Evolutionary conservation across 1,140 invertebrate genomes (phyloP), one percentile per base, ranked within the genome.

Genomic region (Drosophila biarmipes): DNA sequence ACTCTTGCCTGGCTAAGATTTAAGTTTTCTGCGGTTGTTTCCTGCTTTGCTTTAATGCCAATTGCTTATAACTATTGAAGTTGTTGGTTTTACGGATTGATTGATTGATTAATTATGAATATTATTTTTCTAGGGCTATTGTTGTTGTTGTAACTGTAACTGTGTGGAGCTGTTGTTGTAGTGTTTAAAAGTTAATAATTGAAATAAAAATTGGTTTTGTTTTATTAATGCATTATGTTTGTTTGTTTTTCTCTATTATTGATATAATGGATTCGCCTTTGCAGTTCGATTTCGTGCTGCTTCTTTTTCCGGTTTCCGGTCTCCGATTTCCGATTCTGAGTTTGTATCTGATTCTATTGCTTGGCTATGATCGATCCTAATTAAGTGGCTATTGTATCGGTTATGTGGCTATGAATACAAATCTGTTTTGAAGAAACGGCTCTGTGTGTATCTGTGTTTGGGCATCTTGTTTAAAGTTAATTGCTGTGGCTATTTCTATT

Each of bases 401-500:
- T 89, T 66, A 56, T 77, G 72, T 80, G 86, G 79, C 79, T 89
- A 89, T 80, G 69, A 80, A 62, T 84, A 84, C 49, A 77, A 86
- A 73, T 62, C 74, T 71, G 74, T 64, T 80, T 71, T 59, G 46
- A 61, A 72, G 72, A 80, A 79, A 72, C 58, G 58, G 24, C 71
- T 63, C 35, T 45, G 24, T 63, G 40, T 82, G 21, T 63, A 21
- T 62, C 27, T 55, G 38, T 66, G 40, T 57, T 53, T 45, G 79
- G 49, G 55, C 24, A 37, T 58, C 51, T 67, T 49, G 59, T 69
- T 81, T 81, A 71, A 77, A 61, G 81, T 87, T 89, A 89, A 82
- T 82, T 69, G 72, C 80, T 89, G 77, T 89, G 72, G 84, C 84
- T 89, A 89, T 84, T 89, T 84, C 84, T 89, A 89, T 89, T 84